Evolutionary conservation across 2,113 vertebrate genomes (phyloP).

Genomic region (Acanthochromis polyacanthus): DNA sequence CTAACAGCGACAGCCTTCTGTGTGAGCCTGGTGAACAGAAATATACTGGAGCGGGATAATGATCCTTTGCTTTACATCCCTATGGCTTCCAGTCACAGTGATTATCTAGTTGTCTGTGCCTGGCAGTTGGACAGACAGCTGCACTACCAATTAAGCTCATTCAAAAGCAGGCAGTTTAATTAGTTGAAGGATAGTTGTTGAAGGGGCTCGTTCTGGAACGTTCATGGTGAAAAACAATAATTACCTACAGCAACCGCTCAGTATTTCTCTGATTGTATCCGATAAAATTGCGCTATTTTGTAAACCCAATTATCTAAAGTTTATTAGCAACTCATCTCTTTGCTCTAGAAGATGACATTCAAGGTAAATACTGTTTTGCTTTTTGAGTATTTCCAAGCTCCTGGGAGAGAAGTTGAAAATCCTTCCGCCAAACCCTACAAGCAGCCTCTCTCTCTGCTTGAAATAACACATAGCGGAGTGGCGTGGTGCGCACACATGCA

Average conservation of each 20-base stretch:
- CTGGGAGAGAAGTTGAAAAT: neutral
- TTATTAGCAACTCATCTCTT: neutral
- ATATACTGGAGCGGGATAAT: conserved; percentile 43
- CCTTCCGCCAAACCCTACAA: conserved; percentile 20
- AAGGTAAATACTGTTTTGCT: neutral
- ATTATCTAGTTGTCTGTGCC: conserved; percentile 56
- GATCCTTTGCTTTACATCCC: conserved; percentile 61
- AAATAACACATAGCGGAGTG: conserved; percentile 52
- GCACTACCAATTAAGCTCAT: conserved; percentile 61
- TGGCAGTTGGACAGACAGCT: conserved; percentile 72
- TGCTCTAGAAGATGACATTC: neutral
- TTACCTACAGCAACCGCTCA: conserved; percentile 34
- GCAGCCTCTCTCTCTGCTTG: conserved; percentile 56
- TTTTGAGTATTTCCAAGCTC: conserved; percentile 3
- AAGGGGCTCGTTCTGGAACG: conserved; percentile 44
- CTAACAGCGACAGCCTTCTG: conserved; percentile 19
- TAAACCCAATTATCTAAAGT: conserved; percentile 2
- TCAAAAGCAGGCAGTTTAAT: conserved; percentile 60
- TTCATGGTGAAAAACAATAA: conserved; percentile 52
- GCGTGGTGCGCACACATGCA: conserved; percentile 18
- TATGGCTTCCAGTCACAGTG: conserved; percentile 58
- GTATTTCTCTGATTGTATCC: conserved; percentile 28
- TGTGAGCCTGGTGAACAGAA: conserved; percentile 8
- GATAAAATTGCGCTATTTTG: conserved; percentile 8
- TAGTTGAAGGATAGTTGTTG: conserved; percentile 60